phyloP scores from a whole-genome alignment of 2,888 invertebrate genomes.

The Drosophila phalerata region DNA sequence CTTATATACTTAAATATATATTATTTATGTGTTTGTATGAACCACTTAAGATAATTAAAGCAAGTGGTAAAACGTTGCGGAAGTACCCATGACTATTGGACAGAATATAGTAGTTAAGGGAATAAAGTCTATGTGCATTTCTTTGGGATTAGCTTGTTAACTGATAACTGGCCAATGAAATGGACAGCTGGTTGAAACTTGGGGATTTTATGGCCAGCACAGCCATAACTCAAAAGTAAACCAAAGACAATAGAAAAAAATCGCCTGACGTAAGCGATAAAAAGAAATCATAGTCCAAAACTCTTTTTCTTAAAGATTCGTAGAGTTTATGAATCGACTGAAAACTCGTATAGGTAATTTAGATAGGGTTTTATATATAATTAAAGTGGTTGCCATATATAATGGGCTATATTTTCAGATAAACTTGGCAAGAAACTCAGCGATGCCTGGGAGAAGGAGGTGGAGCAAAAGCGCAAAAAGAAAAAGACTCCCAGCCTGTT shows the following conservation, averaged over 20 bases:
- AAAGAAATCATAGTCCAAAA: slow-evolving; percentile 26
- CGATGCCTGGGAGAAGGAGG: slow-evolving; percentile 87
- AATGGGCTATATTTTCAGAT: slow-evolving; percentile 60
- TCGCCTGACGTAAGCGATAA: slow-evolving; percentile 28
- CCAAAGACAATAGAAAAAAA: slow-evolving; percentile 22
- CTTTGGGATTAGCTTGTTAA: slow-evolving; percentile 30
- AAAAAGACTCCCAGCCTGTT: slow-evolving; percentile 85
- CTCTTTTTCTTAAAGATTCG: slow-evolving; percentile 1
- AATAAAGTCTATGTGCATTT: slow-evolving; percentile 18
- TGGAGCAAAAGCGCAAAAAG: slow-evolving; percentile 83
- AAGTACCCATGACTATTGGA: slow-evolving; percentile 28
- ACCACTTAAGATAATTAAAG: slow-evolving; percentile 32
- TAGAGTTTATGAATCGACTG: background rate
- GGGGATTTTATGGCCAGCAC: background rate
- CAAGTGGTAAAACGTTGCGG: slow-evolving; percentile 25
- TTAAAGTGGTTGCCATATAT: background rate
- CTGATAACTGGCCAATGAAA: slow-evolving; percentile 18
- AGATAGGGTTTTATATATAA: slow-evolving; percentile 1
- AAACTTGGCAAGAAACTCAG: slow-evolving; percentile 88
- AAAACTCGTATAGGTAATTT: background rate
- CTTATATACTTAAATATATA: slow-evolving; percentile 10
- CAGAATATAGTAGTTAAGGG: background rate
- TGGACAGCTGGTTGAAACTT: slow-evolving; percentile 23
- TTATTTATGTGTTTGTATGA: background rate
- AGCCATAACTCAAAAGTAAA: slow-evolving; percentile 35